Conservation (phyloP, 1,140 invertebrate genomes). For the Nebria ingens region DNA sequence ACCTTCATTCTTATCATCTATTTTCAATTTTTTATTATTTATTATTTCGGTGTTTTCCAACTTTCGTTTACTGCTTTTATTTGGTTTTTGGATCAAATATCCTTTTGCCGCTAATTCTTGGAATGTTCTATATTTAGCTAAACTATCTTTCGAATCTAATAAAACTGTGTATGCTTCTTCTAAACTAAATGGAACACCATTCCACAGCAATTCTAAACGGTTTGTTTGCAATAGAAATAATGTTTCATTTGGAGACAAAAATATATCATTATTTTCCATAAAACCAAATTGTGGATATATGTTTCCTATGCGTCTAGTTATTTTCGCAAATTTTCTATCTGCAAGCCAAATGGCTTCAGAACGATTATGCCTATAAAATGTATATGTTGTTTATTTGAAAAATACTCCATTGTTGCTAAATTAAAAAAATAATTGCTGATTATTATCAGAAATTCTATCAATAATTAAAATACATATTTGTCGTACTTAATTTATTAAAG, state of each 20-base stretch:
- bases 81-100: constrained; percentile 17
- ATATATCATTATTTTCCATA: constrained; percentile 23
- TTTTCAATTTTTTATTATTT: background rate
- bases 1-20: background rate
- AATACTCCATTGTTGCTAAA: background rate
- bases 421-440: background rate
- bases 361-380: background rate
- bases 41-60: background rate
- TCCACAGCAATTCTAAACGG: constrained; percentile 25
- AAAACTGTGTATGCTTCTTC: constrained; percentile 27
- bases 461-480: too few species aligned
- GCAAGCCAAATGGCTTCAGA: constrained; percentile 17
- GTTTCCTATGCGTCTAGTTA: constrained; percentile 21
- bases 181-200: constrained; percentile 24
- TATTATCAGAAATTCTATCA: constrained; percentile 16
- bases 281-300: constrained; percentile 22
- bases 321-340: constrained; percentile 16
- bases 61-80: too few species aligned
- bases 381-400: background rate
- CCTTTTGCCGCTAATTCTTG: constrained; percentile 26
- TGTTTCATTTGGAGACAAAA: constrained; percentile 29
- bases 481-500: too few species aligned
- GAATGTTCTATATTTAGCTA: constrained; percentile 25
- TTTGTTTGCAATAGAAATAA: constrained; percentile 32
- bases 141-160: constrained; percentile 17